Percentiles rank a stretch among this genome's conserved stretches.
Conservation (phyloP, 2,113 vertebrate genomes). For the Oostethus manadensis region DNA sequence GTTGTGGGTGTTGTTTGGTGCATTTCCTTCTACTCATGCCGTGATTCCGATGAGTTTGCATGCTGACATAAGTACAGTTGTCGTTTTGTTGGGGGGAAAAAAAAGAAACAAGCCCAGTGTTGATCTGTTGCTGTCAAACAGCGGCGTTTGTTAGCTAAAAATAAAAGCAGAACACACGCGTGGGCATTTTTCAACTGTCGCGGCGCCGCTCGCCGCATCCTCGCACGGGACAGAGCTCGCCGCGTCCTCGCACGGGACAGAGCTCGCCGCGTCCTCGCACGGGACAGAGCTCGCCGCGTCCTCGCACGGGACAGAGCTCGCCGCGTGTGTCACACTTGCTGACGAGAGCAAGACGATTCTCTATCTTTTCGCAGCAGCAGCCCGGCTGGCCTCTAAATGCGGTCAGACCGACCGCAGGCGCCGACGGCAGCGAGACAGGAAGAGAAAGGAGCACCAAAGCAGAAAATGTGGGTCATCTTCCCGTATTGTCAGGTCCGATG, state of each 20-base stretch:
- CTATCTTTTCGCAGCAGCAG: not conserved
- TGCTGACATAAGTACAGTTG: not conserved
- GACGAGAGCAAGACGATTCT: slow-evolving; percentile 35
- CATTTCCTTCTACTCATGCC: not conserved
- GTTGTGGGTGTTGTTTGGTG: not conserved
- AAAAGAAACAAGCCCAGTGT: slow-evolving; percentile 8
- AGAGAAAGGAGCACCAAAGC: slow-evolving; percentile 17
- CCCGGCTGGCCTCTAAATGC: slow-evolving; percentile 31
- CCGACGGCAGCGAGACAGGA: slow-evolving; percentile 28
- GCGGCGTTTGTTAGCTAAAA: not conserved
- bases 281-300: slow-evolving; percentile 27
- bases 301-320: slow-evolving; percentile 29
- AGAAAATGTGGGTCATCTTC: slow-evolving; percentile 58
- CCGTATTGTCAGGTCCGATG: slow-evolving; percentile 44
- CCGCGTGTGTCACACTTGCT: slow-evolving; percentile 38
- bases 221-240: slow-evolving; percentile 28
- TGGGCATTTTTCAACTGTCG: slow-evolving; percentile 6
- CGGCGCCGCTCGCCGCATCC: slow-evolving; percentile 14
- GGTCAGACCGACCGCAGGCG: slow-evolving; percentile 50
- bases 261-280: slow-evolving; percentile 15
- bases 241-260: slow-evolving; percentile 31
- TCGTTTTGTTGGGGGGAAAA: not conserved
- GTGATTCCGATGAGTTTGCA: not conserved
- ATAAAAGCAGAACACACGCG: not conserved
- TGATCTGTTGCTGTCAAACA: slow-evolving; percentile 1